These are phyloP conservation scores for Pantherophis guttatus DNA, from an alignment of 2,113 vertebrate species.

Conservation along the genomic window DNA sequence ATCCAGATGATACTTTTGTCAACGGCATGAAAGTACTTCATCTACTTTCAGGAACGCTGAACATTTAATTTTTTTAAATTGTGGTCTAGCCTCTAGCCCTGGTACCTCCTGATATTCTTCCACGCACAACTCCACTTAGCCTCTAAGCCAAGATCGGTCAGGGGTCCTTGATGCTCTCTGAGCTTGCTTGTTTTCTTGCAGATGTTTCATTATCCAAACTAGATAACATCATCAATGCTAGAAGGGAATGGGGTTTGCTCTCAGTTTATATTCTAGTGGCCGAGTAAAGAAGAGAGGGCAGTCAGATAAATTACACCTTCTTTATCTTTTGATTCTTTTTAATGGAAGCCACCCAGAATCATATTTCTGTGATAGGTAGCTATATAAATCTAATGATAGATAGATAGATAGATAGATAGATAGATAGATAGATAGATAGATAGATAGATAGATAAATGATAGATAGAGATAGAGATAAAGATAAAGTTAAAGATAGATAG, in stretches of 20 bases:
- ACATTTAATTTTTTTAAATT: neutral
- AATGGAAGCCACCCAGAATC: neutral
- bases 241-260: neutral
- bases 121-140: neutral
- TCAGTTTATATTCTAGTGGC: neutral
- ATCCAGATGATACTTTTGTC: neutral
- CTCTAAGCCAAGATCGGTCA: neutral
- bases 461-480: too few relatives aligned
- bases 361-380: neutral
- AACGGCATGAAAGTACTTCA: neutral
- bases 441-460: too few relatives aligned
- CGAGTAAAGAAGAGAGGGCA: neutral
- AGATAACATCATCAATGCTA: neutral
- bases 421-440: too few relatives aligned
- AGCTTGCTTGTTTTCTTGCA: neutral
- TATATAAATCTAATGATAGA: neutral
- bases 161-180: neutral
- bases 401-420: too few relatives aligned
- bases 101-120: neutral
- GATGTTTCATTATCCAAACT: neutral
- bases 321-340: neutral
- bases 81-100: neutral
- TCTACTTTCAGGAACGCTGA: neutral
- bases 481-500: too few relatives aligned
- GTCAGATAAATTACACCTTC: neutral